Evolutionary conservation across 2,797 vertebrate species (phyloP).

Genomic region (Aeoliscus strigatus): DNA sequence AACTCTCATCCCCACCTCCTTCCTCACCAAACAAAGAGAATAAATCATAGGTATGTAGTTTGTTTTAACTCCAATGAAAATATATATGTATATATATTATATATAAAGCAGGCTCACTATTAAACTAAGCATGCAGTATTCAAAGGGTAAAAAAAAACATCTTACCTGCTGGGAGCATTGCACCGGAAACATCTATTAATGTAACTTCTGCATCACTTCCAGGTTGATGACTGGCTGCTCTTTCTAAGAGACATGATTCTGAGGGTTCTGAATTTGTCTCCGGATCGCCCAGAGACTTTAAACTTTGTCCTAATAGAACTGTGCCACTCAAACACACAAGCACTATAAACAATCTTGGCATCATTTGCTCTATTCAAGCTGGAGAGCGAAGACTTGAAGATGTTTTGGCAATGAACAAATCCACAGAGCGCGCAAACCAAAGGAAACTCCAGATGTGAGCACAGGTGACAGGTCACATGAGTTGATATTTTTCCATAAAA

Average conservation of each 20-base stretch:
- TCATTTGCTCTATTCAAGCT: conserved; percentile 6
- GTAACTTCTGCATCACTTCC: neutral
- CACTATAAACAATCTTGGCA: conserved; percentile 44
- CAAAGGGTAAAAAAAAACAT: neutral
- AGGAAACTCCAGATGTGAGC: conserved; percentile 2
- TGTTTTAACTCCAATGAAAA: neutral
- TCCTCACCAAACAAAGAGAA: conserved; percentile 16
- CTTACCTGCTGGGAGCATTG: conserved; percentile 44
- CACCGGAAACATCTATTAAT: neutral
- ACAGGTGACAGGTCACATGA: conserved; percentile 1
- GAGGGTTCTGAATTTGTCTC: conserved; percentile 11
- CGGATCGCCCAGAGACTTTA: conserved; percentile 18
- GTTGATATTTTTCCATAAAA: conserved; percentile 8
- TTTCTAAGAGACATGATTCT: conserved; percentile 16
- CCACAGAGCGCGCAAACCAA: conserved; percentile 9
- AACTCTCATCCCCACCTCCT: conserved; percentile 3
- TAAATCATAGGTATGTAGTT: neutral
- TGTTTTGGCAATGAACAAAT: conserved; percentile 16
- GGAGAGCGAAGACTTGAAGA: conserved; percentile 7
- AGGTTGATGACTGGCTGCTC: neutral
- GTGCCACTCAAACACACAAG: conserved; percentile 48
- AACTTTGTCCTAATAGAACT: conserved; percentile 22
- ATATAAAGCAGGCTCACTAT: too few relatives aligned
- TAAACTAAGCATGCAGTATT: neutral
- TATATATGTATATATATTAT: too few relatives aligned